Evolutionary conservation across 2,797 vertebrate genomes (phyloP), one percentile per base, ranked within the genome.

Genomic region (Sebastes iracundus): DNA sequence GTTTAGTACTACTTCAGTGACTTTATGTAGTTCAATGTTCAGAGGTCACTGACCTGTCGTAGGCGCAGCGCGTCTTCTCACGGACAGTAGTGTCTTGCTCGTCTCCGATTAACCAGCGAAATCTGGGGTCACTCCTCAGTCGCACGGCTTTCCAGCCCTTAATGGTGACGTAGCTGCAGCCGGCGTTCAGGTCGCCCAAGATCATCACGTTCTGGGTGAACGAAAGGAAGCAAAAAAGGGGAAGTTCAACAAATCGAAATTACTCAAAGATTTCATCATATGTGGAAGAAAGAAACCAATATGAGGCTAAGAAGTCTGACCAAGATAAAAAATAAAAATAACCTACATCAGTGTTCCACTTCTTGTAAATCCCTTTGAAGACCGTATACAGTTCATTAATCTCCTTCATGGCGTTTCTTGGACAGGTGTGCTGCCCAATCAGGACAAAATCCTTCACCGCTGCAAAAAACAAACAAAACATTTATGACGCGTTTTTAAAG

Each of bases 101-200:
- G 5, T 97, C 97, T 52, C 94, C 91, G 2, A 97, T 97, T 25
- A 97, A 87, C 97, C 96, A 97, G 33, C 73, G 92, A 84, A 97
- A 97, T 33, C 72, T 93, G 28, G 94, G 93, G 85, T 96, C 92
- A 18, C 75, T 96, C 72, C 94, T 93, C 71, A 96, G 66, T 33
- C 93, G 93, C 30, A 96, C 90, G 0, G 86, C 85, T 62, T 77
- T 93, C 95, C 95, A 95, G 70, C 95, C 96, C 61, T 94, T 96
- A 14, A 89, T 80, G 23, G 96, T 96, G 76, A 97, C 87, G 16
- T 97, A 97, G 65, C 91, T 92, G 82, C 97, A 97, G 72, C 80
- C 96, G 1, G 97, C 97, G 6, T 97, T 97, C 7, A 97, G 91
- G 85, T 97, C 97, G 3, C 97, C 96, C 20, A 97, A 85, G 63